Evolutionary conservation across 2,797 vertebrate species (phyloP), one percentile per base, ranked within the genome.

Genomic region (Leptodactylus fallax): DNA sequence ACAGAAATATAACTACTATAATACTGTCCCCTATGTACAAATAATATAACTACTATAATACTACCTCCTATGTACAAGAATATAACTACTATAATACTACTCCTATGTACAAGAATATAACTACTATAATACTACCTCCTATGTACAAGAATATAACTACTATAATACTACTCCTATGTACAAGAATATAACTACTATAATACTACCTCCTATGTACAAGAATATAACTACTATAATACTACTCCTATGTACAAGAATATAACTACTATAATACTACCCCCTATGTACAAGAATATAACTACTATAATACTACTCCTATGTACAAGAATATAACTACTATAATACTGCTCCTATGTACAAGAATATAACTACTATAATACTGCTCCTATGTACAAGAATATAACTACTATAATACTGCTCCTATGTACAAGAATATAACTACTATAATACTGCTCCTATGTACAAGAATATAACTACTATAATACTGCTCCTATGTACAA

Each of bases 351-450:
- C n/a, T 63, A 63, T 63, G 11, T 63, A 63, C n/a, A 63, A 63
- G 61, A 63, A 63, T 63, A 63, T 63, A 63, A 23, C 61, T 23
- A 63, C 61, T 63, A 63, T 63, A 63, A 63, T 63, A 63, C 61
- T 63, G 3, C 61, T 7, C 61, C 61, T 63, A 63, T 63, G 11
- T 63, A 63, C 61, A 63, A 63, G 61, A 63, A 63, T 63, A 63
- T 63, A 63, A n/a, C 61, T 63, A 63, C 61, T 63, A 63, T 63
- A 63, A 63, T 63, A 63, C 61, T 63, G 61, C 61, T 56, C 61
- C 61, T 63, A 63, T 63, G 11, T 63, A 63, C 61, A 63, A 23
- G 61, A 63, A 63, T 63, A 60, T 60, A 60, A 60, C 58, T 60
- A 60, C 58, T 60, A 60, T 60, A 60, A 60, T 60, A 60, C 58